Evolutionary conservation across 2,113 vertebrate species (phyloP), one percentile per base, ranked within the genome.

Genomic region (Tinamus guttatus): DNA sequence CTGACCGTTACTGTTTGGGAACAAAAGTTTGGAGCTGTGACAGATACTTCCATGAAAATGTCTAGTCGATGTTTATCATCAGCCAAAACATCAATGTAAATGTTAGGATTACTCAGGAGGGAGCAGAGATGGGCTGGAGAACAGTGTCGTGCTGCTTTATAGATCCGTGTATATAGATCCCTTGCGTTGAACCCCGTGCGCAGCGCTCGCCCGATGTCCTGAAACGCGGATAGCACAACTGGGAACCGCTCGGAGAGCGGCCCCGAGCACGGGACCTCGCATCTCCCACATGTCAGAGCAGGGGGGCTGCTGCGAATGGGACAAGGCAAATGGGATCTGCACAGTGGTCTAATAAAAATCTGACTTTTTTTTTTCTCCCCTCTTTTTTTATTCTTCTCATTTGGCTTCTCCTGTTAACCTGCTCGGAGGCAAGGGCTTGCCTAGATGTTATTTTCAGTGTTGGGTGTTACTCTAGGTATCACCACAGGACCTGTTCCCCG

Each of bases 381-480:
- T 34, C 4, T 59, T 27, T 32, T 30, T 16, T 32, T 47, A 14
- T 14, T 76, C 43, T 0, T 0, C 36, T 60, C 27, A 18, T 21
- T 67, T 60, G 27, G 22, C 59, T 76, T 25, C 18, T 81, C 32
- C 11, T 81, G 77, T 81, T 62, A 22, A 16, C 1, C 0, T 5
- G 28, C 14, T 20, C 12, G 27, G 28, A 74, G 36, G 7, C 16
- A 34, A 30, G 36, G 85, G 41, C 49, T 16, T n/a, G 27, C 52
- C 17, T 14, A 30, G 10, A 32, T 9, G 38, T 77, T 25, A 7
- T 49, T 52, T 52, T 32, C 11, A 2, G 24, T 9, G 51, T 22
- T 8, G 36, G 11, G 21, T 6, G 4, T 58, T 40, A 16, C n/a
- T 43, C 54, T 34, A 3, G 36, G 9, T 32, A 13, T 38, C 87